These are phyloP conservation scores for Oryzaephilus surinamensis DNA, from an alignment of 1,140 invertebrate species.

Conservation along the genomic window DNA sequence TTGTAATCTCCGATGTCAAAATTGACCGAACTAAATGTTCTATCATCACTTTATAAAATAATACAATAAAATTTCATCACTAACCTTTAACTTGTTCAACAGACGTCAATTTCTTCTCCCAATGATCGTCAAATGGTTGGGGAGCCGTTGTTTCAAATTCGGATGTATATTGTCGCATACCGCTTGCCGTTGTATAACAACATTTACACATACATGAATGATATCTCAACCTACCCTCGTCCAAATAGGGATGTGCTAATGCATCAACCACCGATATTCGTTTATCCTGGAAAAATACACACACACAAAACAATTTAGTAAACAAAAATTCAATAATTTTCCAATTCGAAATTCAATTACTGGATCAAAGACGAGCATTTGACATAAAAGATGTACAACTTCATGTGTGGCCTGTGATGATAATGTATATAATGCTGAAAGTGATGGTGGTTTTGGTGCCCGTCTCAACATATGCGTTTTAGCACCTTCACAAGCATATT, in stretches of 20 bases:
- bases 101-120: constrained; percentile 87
- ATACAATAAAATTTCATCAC: constrained; percentile 3
- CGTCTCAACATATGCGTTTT: constrained; percentile 84
- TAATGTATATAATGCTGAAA: constrained; percentile 84
- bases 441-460: constrained; percentile 76
- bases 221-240: constrained; percentile 93
- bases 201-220: constrained; percentile 99
- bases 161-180: constrained; percentile 74
- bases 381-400: constrained; percentile 93
- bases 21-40: too few species aligned
- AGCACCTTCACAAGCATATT: constrained; percentile 91
- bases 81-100: constrained; percentile 91
- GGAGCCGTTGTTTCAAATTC: constrained; percentile 89
- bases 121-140: constrained; percentile 83
- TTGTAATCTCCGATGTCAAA: too few species aligned
- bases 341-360: too few species aligned
- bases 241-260: constrained; percentile 90
- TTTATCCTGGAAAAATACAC: constrained; percentile 75
- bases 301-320: too few species aligned
- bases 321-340: too few species aligned
- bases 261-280: constrained; percentile 90
- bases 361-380: constrained; percentile 97
- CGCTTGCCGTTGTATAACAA: constrained; percentile 70
- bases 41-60: too few species aligned
- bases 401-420: constrained; percentile 91